Base-by-base conservation (phyloP, 64 coral and sea anemone species). In the Platygyra sinensis region DNA sequence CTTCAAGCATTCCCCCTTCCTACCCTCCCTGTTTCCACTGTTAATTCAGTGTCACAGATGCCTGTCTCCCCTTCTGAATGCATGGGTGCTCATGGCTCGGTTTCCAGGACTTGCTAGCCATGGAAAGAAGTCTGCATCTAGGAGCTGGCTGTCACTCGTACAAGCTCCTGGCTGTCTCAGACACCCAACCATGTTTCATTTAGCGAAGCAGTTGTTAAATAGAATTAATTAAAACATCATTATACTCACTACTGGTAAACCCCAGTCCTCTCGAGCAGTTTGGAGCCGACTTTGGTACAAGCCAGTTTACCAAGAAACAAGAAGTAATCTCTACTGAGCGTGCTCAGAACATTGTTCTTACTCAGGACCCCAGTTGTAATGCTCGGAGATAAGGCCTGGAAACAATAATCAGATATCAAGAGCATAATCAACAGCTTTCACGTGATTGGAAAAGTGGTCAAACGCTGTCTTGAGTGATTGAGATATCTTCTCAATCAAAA, bases 261-360 rank as follows among this genome's bases (percentile, higher is more conserved):
- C 67, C 94, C 97, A 59, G 88, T 90, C 25, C 80, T 93, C 72
- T 93, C 97, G 11, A 99, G 79, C 42, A 99, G 74, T 74, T 95
- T 95, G 17, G 91, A 87, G 14, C 97, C 94, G 32, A 51, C 51
- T 52, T 91, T 93, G 0, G 97, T 93, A 54, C 83, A 93, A 9
- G 97, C 95, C n/a, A 99, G 75, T 90, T 93, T 93, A n/a, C 97
- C 97, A 60, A 99, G 74, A 52, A 99, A 99, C 25, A 99, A 64
- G 55, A 99, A 95, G 73, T 99, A 99, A 63, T 99, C 88, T 46
- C 97, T 86, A 72, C 97, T 93, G 32, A 91, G 91, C 33, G 79
- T 93, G 49, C 88, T 95, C 15, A 86, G 82, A 28, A 99, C 79
- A 77, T 90, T 99, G 46, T 96, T 90, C 67, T 94, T 92, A 86